These are phyloP conservation scores for Atta texana DNA, from an alignment of 1,140 invertebrate species.

Conservation along the genomic window DNA sequence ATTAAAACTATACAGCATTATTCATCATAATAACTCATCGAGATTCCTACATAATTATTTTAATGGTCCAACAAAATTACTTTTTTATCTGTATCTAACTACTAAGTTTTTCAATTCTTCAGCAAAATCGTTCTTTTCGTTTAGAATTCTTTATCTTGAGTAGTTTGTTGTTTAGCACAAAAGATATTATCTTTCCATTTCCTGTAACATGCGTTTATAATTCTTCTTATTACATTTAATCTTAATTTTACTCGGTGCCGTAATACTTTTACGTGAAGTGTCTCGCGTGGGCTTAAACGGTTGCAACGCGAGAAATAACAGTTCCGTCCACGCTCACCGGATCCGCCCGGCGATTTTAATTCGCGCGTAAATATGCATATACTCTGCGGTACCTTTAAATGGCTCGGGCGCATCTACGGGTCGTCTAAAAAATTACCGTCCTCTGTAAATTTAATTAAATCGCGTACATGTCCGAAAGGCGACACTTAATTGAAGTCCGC, in stretches of 20 bases:
- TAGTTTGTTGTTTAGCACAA: not conserved
- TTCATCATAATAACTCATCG: too few species aligned
- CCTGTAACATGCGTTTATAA: conserved; percentile 23
- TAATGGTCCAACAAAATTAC: too few species aligned
- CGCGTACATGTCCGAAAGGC: conserved; percentile 61
- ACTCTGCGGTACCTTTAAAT: conserved; percentile 44
- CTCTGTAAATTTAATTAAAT: conserved; percentile 65
- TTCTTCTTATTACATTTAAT: conserved; percentile 43
- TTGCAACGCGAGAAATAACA: conserved; percentile 25
- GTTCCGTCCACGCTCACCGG: not conserved
- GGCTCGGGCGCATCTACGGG: conserved; percentile 51
- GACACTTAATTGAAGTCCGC: conserved; percentile 60
- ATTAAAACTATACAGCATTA: too few species aligned
- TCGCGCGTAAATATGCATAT: conserved; percentile 60
- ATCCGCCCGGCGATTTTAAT: conserved; percentile 51
- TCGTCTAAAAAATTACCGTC: conserved; percentile 61
- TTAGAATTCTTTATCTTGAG: not conserved
- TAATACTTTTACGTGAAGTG: conserved; percentile 34
- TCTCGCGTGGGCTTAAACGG: conserved; percentile 8
- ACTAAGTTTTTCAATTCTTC: too few species aligned
- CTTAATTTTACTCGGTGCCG: conserved; percentile 40
- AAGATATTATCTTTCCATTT: conserved; percentile 55
- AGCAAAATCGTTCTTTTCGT: too few species aligned
- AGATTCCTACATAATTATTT: too few species aligned
- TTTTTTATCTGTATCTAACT: too few species aligned